These are phyloP conservation scores for Rapana venosa DNA, from an alignment of 2,888 invertebrate species.

Conservation along the genomic window DNA sequence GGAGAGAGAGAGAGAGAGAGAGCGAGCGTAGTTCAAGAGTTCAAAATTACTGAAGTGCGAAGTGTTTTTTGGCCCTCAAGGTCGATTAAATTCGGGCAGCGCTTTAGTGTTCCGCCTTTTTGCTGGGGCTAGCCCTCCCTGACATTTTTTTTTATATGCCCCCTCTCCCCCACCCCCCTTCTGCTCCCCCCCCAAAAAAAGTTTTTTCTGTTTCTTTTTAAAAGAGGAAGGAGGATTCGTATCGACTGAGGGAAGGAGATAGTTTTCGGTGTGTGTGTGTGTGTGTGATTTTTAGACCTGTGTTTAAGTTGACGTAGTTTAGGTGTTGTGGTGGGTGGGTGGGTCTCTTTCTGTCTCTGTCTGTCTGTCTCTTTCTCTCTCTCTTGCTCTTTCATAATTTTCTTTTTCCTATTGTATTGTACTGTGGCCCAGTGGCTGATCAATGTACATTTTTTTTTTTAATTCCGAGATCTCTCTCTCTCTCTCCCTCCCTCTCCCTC, in stretches of 20 bases:
- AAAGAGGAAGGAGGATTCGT: background rate
- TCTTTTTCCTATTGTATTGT: no score
- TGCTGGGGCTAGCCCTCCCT: background rate
- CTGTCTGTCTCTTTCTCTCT: background rate
- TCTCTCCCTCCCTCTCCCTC: no score
- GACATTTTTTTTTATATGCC: no score
- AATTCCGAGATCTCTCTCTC: no score
- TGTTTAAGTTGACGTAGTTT: no score
- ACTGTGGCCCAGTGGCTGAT: no score
- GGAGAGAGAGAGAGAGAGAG: no score
- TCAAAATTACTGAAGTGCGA: conserved; percentile 27
- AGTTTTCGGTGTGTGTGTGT: no score
- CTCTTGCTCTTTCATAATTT: background rate
- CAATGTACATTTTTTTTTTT: no score
- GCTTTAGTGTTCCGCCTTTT: background rate
- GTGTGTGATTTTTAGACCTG: no score
- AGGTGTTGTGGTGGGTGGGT: background rate
- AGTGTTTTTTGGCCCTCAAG: conserved; percentile 23
- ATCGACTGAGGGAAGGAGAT: background rate
- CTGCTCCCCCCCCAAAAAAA: background rate
- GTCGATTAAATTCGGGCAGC: conserved; percentile 22
- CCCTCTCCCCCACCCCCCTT: background rate
- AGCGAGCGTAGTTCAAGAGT: conserved; percentile 16
- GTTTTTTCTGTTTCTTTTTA: background rate
- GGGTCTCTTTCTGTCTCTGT: background rate